Evolutionary conservation across 2,888 invertebrate species (phyloP).

Genomic region (Taenaris catops): DNA sequence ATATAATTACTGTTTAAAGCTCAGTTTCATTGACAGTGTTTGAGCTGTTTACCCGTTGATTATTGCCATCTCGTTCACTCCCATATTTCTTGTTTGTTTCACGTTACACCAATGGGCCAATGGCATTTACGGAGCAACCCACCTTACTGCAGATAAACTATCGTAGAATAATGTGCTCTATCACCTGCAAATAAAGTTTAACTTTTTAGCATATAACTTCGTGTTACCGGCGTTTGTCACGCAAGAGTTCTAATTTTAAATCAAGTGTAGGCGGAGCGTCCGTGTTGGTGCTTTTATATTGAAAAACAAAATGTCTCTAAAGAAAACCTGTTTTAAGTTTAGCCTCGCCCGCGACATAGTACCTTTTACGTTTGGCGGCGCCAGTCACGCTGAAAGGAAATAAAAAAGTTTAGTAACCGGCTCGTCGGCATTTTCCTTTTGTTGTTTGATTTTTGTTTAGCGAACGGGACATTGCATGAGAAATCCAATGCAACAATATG

Average conservation of each 20-base stretch:
- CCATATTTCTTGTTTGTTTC: slow-evolving; percentile 74
- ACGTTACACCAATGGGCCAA: slow-evolving; percentile 72
- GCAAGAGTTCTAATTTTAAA: slow-evolving; percentile 80
- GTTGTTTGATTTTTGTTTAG: slow-evolving; percentile 73
- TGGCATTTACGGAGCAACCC: slow-evolving; percentile 75
- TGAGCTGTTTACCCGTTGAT: slow-evolving; percentile 24
- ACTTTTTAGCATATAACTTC: slow-evolving; percentile 72
- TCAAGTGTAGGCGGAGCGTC: slow-evolving; percentile 79
- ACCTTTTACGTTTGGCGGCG: slow-evolving; percentile 44
- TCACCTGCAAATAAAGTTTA: slow-evolving; percentile 71
- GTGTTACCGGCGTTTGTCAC: slow-evolving; percentile 77
- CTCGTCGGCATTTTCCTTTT: slow-evolving; percentile 75
- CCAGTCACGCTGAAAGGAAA: slow-evolving; percentile 57
- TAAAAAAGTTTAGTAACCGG: slow-evolving; percentile 77
- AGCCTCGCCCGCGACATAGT: slow-evolving; percentile 54
- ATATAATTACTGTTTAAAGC: slow-evolving; percentile 2
- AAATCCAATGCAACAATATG: slow-evolving; percentile 76
- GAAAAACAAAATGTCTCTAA: slow-evolving; percentile 77
- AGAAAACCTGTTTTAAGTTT: slow-evolving; percentile 73
- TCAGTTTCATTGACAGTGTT: not conserved
- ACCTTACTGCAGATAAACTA: slow-evolving; percentile 72
- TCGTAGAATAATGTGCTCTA: slow-evolving; percentile 71
- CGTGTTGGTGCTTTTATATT: slow-evolving; percentile 69
- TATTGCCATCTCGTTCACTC: slow-evolving; percentile 64
- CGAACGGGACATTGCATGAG: slow-evolving; percentile 75